Evolutionary conservation across 2,113 vertebrate species (phyloP), one percentile per base, ranked within the genome.

Genomic region (Pachypanchax playfairii): DNA sequence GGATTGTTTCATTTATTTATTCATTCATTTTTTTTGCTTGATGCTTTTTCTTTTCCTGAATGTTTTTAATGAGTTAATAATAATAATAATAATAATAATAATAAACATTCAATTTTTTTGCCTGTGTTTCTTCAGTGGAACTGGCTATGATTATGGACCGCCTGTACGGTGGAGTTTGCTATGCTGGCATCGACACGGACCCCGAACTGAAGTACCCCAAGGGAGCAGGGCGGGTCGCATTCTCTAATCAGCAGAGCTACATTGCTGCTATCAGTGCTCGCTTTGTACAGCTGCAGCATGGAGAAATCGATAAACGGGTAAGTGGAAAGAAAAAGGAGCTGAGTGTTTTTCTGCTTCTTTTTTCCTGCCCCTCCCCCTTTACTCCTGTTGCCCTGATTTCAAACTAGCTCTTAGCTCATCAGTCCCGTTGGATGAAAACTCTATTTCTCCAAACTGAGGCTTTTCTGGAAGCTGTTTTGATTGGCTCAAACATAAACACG

Each of bases 301-400:
- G 97, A 85, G 97, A 99, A 87, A 99, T 99, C 90, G 97, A 99
- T 95, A 99, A 99, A 95, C 96, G 97, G 96, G 97, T 99, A 91
- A 94, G 96, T 82, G 24, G 53, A 75, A 51, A 65, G 71, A 65
- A 59, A 75, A 47, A 48, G 55, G 65, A 59, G 42, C 78, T 41
- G 26, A 47, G 29, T 55, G 55, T 74, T 60, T 73, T 55, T 64
- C 26, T 6, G 53, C 60, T 57, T 65, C 36, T 35, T 18, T 28
- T 54, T 52, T 44, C 18, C 31, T 1, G 51, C 10, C 54, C 39
- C 53, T 12, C 54, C 53, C 54, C 62, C 60, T 55, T 60, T n/a
- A n/a, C 56, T 70, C 68, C 48, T 35, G 67, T 52, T 42, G 10
- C 29, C 29, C 20, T n/a, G n/a, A n/a, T n/a, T n/a, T n/a, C n/a